Evolutionary conservation across 2,888 invertebrate species (phyloP), one percentile per base, ranked within the genome.

Genomic region (Melanophora roralis): DNA sequence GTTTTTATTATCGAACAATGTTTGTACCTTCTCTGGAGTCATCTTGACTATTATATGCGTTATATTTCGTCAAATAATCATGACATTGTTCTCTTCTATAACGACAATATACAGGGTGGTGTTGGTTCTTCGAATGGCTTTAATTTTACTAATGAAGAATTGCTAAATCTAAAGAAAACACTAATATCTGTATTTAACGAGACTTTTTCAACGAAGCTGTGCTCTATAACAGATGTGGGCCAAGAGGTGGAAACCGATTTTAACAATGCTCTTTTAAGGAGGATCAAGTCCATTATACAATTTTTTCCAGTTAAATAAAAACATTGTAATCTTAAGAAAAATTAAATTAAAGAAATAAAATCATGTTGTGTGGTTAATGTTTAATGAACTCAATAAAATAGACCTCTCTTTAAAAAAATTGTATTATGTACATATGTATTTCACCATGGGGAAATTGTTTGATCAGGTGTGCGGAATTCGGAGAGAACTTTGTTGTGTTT

Each of bases 261-360:
- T 88, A 91, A 95, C 23, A 94, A 95, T 88, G 93, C 94, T 0
- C 90, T 96, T 8, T 88, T 96, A 64, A 93, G 95, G 82, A 93
- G 96, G 87, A 94, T 96, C 83, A 95, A 96, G 89, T 92, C 93
- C 78, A 92, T 95, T 85, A 92, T 96, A 82, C 96, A 96, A 89
- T 96, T 95, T 90, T 94, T 95, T 47, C 92, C 93, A 81, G 90
- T 92, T 45, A 91, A 78, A 49, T 81, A 72, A 76, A 65, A 45
- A 12, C 14, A 55, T 55, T 57, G 12, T 23, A 68, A 36, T 19
- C 32, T 27, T 45, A 16, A 40, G 32, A 51, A 3, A 38, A 11
- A n/a, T n/a, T n/a, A n/a, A n/a, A n/a, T n/a, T n/a, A 16, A 47
- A 47, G 11, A 47, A 47, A 16, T 6, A 32, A 65, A 19, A 16